These are phyloP conservation scores for Biston stratarius DNA, from an alignment of 2,888 invertebrate species.

Conservation along the genomic window DNA sequence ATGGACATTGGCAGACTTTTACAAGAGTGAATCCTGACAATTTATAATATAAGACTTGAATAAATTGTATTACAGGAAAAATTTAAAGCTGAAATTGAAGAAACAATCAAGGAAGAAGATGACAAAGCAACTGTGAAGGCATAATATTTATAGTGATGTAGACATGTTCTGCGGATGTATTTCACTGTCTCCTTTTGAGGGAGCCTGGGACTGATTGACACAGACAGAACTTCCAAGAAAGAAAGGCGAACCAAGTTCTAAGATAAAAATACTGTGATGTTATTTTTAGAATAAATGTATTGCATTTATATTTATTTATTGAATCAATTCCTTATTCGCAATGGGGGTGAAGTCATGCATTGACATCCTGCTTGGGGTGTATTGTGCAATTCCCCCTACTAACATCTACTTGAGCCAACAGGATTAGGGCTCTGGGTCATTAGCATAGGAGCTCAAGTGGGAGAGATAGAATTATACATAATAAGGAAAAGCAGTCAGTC, in stretches of 20 bases:
- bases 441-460: too few species aligned
- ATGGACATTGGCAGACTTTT: too few species aligned
- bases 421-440: too few species aligned
- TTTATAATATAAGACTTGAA: too few species aligned
- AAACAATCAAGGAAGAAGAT: slow-evolving; percentile 83
- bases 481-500: too few species aligned
- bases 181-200: neutral
- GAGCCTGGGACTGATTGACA: neutral
- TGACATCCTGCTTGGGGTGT: too few species aligned
- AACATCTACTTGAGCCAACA: too few species aligned
- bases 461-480: too few species aligned
- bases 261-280: slow-evolving; percentile 38
- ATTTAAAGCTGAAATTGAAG: slow-evolving; percentile 87
- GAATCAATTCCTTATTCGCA: neutral
- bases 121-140: slow-evolving; percentile 83
- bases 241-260: slow-evolving; percentile 10
- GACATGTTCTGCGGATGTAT: neutral
- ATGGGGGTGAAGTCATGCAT: too few species aligned
- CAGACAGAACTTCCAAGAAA: slow-evolving; percentile 1
- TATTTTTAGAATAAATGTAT: slow-evolving; percentile 17
- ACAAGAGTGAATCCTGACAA: too few species aligned
- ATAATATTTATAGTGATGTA: slow-evolving; percentile 41
- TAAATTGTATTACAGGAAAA: slow-evolving; percentile 76
- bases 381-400: too few species aligned
- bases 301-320: slow-evolving; percentile 3